These are phyloP conservation scores for Lasioglossum zephyrum DNA, from an alignment of 2,888 invertebrate species.

Conservation along the genomic window DNA sequence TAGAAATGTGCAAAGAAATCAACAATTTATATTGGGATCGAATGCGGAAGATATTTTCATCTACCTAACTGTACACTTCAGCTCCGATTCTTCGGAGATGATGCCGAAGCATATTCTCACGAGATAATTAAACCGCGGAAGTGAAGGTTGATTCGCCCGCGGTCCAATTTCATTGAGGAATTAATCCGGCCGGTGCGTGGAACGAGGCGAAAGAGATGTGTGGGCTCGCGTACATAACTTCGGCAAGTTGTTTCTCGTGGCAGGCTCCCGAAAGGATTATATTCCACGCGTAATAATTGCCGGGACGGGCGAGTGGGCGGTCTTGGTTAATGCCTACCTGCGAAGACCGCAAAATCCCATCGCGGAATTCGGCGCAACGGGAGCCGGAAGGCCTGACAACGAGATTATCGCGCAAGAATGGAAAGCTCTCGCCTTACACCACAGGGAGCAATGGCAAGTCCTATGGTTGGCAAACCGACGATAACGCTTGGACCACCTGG, in stretches of 20 bases:
- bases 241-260: neutral
- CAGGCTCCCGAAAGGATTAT: slow-evolving; percentile 1
- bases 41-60: too few species aligned
- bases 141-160: neutral
- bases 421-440: slow-evolving; percentile 49
- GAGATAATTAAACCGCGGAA: neutral
- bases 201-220: neutral
- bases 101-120: too few species aligned
- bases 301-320: neutral
- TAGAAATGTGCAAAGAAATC: too few species aligned
- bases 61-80: too few species aligned
- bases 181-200: neutral
- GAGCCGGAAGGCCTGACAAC: slow-evolving; percentile 34
- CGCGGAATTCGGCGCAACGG: slow-evolving; percentile 46
- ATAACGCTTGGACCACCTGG: slow-evolving; percentile 40
- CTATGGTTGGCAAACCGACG: slow-evolving; percentile 29
- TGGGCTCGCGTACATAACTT: neutral
- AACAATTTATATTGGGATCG: too few species aligned
- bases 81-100: too few species aligned
- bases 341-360: slow-evolving; percentile 31
- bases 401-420: slow-evolving; percentile 54
- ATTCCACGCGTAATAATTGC: slow-evolving; percentile 39
- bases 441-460: slow-evolving; percentile 42
- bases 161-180: neutral
- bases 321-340: slow-evolving; percentile 1